These are phyloP conservation scores for Piezodorus guildinii DNA, from an alignment of 1,140 invertebrate species.

Conservation along the genomic window DNA sequence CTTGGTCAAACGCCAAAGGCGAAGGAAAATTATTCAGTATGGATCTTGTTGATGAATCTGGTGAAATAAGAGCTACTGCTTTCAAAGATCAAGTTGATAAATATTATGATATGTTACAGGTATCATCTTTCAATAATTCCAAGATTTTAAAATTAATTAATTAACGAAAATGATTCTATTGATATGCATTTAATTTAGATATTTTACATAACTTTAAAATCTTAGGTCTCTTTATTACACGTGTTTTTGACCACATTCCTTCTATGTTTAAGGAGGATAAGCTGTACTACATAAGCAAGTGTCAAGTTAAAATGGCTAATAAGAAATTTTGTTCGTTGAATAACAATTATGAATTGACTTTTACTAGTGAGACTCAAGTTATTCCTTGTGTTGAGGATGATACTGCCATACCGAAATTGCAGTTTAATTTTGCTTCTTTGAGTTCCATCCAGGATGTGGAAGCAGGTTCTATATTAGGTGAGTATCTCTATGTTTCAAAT, in stretches of 20 bases:
- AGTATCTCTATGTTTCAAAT: no score
- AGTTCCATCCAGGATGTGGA: slow-evolving; percentile 55
- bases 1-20: slow-evolving; percentile 82
- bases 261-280: slow-evolving; percentile 50
- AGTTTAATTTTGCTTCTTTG: slow-evolving; percentile 73
- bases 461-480: slow-evolving; percentile 60
- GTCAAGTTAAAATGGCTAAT: slow-evolving; percentile 77
- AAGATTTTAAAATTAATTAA: no score
- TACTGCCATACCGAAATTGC: slow-evolving; percentile 57
- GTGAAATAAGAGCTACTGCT: slow-evolving; percentile 88
- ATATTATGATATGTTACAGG: slow-evolving; percentile 81
- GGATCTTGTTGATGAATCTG: slow-evolving; percentile 84
- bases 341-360: slow-evolving; percentile 93
- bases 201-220: no score
- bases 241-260: no score
- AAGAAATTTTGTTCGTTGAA: slow-evolving; percentile 74
- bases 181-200: no score
- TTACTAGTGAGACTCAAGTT: slow-evolving; percentile 68
- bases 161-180: no score
- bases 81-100: slow-evolving; percentile 86
- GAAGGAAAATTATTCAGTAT: slow-evolving; percentile 91
- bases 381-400: slow-evolving; percentile 53
- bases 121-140: slow-evolving; percentile 34
- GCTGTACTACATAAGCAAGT: slow-evolving; percentile 79
- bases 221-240: no score